phyloP scores from a whole-genome alignment of 2,113 vertebrate species.

The Kobus ellipsiprymnus region DNA sequence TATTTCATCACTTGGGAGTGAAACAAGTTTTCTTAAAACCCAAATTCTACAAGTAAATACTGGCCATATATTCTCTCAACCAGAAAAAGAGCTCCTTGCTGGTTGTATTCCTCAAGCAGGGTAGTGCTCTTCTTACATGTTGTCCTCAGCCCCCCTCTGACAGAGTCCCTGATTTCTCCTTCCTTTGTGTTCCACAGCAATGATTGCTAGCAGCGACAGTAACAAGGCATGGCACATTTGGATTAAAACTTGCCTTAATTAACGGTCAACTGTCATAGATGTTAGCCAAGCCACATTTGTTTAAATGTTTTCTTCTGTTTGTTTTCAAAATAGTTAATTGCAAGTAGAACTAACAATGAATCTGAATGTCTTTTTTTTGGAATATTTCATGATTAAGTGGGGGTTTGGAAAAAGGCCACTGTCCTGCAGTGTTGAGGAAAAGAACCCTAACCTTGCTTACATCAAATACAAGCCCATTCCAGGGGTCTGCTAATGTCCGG shows the following conservation, averaged over 20 bases:
- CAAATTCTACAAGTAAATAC: background rate
- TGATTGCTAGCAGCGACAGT: background rate
- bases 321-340: conserved; percentile 64
- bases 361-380: conserved; percentile 27
- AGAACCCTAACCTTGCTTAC: conserved; percentile 21
- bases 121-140: background rate
- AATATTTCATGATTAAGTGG: background rate
- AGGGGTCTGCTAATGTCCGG: background rate
- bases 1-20: background rate
- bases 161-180: background rate
- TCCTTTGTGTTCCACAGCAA: background rate
- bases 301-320: conserved; percentile 64
- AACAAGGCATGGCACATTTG: conserved; percentile 40
- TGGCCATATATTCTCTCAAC: background rate
- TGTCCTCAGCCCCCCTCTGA: background rate
- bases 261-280: conserved; percentile 46
- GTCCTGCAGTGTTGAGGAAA: conserved; percentile 6
- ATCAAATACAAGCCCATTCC: background rate
- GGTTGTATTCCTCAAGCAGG: background rate
- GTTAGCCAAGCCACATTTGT: conserved; percentile 57
- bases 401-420: conserved; percentile 16
- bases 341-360: conserved; percentile 51
- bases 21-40: background rate
- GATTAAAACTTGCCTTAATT: conserved; percentile 49
- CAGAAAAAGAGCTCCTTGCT: background rate